Base-by-base conservation (phyloP, 1,140 invertebrate species). In the Aphaenogaster floridana region DNA sequence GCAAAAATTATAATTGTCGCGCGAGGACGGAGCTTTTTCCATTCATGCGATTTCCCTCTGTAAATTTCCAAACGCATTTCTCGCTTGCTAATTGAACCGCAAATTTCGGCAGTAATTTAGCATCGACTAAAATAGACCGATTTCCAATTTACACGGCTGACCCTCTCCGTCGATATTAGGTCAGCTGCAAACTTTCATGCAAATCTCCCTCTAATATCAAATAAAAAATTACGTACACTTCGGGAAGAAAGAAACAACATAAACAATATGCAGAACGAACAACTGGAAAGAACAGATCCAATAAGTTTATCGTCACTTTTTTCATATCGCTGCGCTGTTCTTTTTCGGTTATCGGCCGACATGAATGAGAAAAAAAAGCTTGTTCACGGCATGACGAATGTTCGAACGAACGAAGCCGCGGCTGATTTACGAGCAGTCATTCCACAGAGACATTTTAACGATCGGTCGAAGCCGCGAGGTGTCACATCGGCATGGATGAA, bases 401-500 rank as follows among this genome's bases (percentile, higher is more conserved):
- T 66, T 71, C 88, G 88, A 50, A 87, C 85, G 88, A 61, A 87
- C 72, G 72, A 76, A 68, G 57, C 39, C 76, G 50, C 63, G 8
- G 76, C 78, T 87, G 88, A 90, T 90, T 90, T 90, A 90, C 88
- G 88, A 78, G 36, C 77, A 36, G 69, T 79, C 76, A 74, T 89
- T 90, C 79, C 21, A 69, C 21, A 68, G 88, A 72, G 63, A 42
- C 34, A 63, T 66, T 86, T 89, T 87, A 87, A 78, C 84, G 84
- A 90, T 77, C 85, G 72, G 17, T 59, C 48, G 69, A 72, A 77
- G 57, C 89, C 83, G 63, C 72, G 59, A 90, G 88, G 57, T 88
- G 86, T 87, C 80, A 59, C 59, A 68, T 88, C 69, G 48, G n/a
- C 72, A 48, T 13, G 54, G 86, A 79, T 69, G 59, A 68, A 85